Base-by-base conservation (phyloP, 2,113 vertebrate species). In the Cyprinodon tularosa region DNA sequence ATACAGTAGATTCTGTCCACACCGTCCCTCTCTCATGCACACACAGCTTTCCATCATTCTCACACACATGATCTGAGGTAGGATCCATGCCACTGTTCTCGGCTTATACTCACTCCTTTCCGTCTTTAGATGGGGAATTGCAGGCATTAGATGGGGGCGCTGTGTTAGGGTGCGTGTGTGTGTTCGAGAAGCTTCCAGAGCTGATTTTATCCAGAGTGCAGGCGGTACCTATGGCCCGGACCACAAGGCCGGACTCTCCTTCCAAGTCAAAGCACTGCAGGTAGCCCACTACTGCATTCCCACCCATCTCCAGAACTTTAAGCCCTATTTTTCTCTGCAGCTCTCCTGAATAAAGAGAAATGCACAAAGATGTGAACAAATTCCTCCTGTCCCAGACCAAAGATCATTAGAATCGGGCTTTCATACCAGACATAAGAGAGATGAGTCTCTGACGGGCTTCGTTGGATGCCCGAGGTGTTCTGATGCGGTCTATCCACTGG, bases 211-310 rank as follows among this genome's bases (percentile, higher is more conserved):
- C 98, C 94, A 99, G 94, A 0, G 97, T 98, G 86, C 98, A 99
- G 68, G 96, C 97, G 29, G 98, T 99, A 84, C 98, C 98, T 84
- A 99, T 99, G 92, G 98, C 98, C 83, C 98, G 95, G 20, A 99
- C 98, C 71, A 99, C 98, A 65, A 99, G 92, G 64, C 98, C 98
- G 2, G 98, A 97, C 78, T 99, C 98, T 73, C 98, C 98, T 88
- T 99, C 98, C 92, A 99, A 94, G 82, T 99, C 98, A 73, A 99
- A 99, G 87, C 98, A 99, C 92, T 99, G 98, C 79, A 99, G 93
- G 83, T 99, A 99, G 62, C 98, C 98, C 81, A 99, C 96, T 74
- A 99, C 98, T 4, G 98, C 96, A 81, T 99, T 99, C 72, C 98
- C 98, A 68, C 97, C 95, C 98, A 99, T 99, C 93, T 99, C 98